These are phyloP conservation scores for Limonius californicus DNA, from an alignment of 1,140 invertebrate genomes.

Conservation along the genomic window DNA sequence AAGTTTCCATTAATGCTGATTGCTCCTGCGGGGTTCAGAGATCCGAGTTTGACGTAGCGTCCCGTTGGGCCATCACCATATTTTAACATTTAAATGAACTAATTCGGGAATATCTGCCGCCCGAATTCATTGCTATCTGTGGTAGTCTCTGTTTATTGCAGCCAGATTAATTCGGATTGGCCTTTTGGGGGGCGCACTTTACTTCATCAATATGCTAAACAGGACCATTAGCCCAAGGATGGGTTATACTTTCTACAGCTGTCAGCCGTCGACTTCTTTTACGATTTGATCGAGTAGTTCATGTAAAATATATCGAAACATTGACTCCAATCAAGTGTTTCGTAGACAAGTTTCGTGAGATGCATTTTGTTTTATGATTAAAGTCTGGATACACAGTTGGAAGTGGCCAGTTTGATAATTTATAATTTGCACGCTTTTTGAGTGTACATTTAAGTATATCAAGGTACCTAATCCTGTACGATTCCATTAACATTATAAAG, in stretches of 20 bases:
- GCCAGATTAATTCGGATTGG: slow-evolving; percentile 16
- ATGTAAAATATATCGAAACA: too few species aligned
- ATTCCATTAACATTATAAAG: too few species aligned
- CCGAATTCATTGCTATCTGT: slow-evolving; percentile 14
- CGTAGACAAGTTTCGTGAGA: too few species aligned
- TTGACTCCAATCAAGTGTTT: too few species aligned
- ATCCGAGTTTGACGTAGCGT: slow-evolving; percentile 1
- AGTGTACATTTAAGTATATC: too few species aligned
- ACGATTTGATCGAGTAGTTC: too few species aligned
- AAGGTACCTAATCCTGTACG: too few species aligned
- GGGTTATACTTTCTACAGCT: slow-evolving; percentile 10
- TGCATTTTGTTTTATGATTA: too few species aligned
- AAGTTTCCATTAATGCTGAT: slow-evolving; percentile 14
- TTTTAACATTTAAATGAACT: slow-evolving; percentile 19
- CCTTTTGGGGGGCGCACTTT: slow-evolving; percentile 7
- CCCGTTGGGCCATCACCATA: slow-evolving; percentile 12
- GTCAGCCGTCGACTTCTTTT: background rate
- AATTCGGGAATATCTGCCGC: slow-evolving; percentile 15
- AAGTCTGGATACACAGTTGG: too few species aligned
- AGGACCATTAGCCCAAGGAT: background rate
- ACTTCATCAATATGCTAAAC: slow-evolving; percentile 15
- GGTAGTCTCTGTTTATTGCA: slow-evolving; percentile 15
- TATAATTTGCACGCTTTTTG: too few species aligned
- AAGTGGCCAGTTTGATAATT: too few species aligned
- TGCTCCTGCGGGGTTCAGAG: slow-evolving; percentile 1